Evolutionary conservation across 2,888 invertebrate species (phyloP), one percentile per base, ranked within the genome.

Genomic region (Hedychridium roseum): DNA sequence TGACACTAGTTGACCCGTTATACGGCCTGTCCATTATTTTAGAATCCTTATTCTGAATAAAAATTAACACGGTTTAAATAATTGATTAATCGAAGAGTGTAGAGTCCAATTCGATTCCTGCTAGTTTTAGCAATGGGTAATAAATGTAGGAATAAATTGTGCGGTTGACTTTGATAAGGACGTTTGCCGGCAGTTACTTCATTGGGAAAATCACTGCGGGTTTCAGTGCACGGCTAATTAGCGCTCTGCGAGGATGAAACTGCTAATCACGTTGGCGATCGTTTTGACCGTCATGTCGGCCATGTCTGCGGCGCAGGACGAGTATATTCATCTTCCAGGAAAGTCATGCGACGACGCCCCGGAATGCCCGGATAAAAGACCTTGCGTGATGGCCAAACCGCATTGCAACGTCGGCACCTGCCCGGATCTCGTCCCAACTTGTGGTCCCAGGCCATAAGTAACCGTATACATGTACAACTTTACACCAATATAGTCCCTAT

Each of bases 251-350:
- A 56, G 40, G 16, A 66, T 66, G 61, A 57, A 43, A 38, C 20
- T 50, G 6, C 15, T 54, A 15, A 6, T 57, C 4, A 34, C 26
- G 3, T 2, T 67, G 20, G 43, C 44, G 11, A 14, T 60, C n/a
- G 12, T 64, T 23, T 28, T 64, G 35, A 28, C 56, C 3, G 45
- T 50, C 7, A 23, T 63, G 4, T 48, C 40, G n/a, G 35, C 53
- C 1, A 30, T 27, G 21, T n/a, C 30, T 1, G 9, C 27, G 11
- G 34, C 49, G 11, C 14, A 27, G 2, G 60, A 68, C 3, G 69
- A 63, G 0, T 68, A 70, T 32, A 68, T 72, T 16, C 71, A 64
- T 50, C 47, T 71, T 14, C 72, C 71, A 2, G 72, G 71, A 2
- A 68, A 68, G 43, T 47, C 4, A 2, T 72, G 72, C 40, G 0